Conservation (phyloP, 2,888 invertebrate genomes). For the Linnaemya tessellans region DNA sequence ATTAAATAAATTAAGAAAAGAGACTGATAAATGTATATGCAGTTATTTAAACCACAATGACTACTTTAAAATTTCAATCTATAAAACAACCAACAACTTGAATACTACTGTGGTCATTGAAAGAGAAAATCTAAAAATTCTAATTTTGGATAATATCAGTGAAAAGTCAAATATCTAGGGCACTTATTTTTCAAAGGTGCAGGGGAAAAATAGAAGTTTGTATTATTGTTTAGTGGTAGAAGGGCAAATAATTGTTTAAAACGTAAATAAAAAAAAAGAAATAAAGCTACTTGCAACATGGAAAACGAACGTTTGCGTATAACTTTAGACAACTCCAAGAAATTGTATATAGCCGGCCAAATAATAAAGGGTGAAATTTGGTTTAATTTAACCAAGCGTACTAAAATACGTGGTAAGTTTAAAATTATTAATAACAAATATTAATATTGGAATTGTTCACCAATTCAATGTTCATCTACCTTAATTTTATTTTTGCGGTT, state of each 20-base stretch:
- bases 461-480: constrained; percentile 5
- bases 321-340: constrained; percentile 81
- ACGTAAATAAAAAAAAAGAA: too few relatives aligned
- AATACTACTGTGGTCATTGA: constrained; percentile 55
- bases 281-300: constrained; percentile 74
- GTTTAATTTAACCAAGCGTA: constrained; percentile 81
- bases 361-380: constrained; percentile 81
- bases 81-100: constrained; percentile 15
- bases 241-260: constrained; percentile 37
- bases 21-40: constrained; percentile 16
- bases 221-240: constrained; percentile 31
- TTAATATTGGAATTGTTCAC: not conserved
- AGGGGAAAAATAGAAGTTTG: constrained; percentile 28
- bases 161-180: constrained; percentile 59
- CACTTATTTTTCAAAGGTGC: constrained; percentile 17
- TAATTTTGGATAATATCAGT: constrained; percentile 70
- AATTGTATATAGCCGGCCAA: constrained; percentile 81
- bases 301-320: constrained; percentile 82
- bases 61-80: constrained; percentile 13
- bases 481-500: constrained; percentile 32
- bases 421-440: not conserved
- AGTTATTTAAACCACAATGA: constrained; percentile 27
- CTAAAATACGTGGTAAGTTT: constrained; percentile 82
- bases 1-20: constrained; percentile 37
- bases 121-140: constrained; percentile 25